Evolutionary conservation across 2,888 invertebrate genomes (phyloP), one percentile per base, ranked within the genome.

Genomic region (Sminthurinus aureus): DNA sequence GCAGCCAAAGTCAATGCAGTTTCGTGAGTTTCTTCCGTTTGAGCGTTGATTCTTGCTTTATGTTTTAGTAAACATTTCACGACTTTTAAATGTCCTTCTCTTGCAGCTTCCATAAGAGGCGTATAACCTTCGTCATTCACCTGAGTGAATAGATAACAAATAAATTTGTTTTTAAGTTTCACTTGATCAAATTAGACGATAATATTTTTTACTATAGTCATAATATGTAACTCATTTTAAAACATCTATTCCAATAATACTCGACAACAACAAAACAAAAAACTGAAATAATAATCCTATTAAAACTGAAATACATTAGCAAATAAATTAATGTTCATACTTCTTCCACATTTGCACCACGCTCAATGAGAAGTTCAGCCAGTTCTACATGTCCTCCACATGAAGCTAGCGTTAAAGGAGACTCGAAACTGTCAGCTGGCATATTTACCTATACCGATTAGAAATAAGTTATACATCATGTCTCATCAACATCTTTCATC

Each of bases 391-490:
- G 99, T 12, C 99, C 99, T 85, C 99, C 99, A 91, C 99, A 99
- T 76, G 99, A 98, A 81, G 99, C 99, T 89, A 99, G 92, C 52
- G 99, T 99, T 88, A 99, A 92, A 26, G 99, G 99, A 11, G 98
- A 99, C 92, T 99, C 99, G 92, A 99, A 99, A 91, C 98, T 98
- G 91, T 99, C 99, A 79, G 98, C 97, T 82, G 99, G 98, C 98
- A 99, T 98, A 92, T 99, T 99, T 83, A 98, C 97, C 92, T 91
- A 85, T 81, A 8, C 4, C 8, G 26, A 51, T 66, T 78, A 22
- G 77, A 77, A 58, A 52, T 74, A 20, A 18, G 6, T 58, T 24
- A 69, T 69, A 69, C 69, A 12, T 22, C 6, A 69, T 20, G n/a
- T n/a, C n/a, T n/a, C n/a, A n/a, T 4, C 1, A 69, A 69, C 0